These are phyloP conservation scores for Acanthis flammea DNA, from an alignment of 2,797 vertebrate genomes.

Conservation along the genomic window DNA sequence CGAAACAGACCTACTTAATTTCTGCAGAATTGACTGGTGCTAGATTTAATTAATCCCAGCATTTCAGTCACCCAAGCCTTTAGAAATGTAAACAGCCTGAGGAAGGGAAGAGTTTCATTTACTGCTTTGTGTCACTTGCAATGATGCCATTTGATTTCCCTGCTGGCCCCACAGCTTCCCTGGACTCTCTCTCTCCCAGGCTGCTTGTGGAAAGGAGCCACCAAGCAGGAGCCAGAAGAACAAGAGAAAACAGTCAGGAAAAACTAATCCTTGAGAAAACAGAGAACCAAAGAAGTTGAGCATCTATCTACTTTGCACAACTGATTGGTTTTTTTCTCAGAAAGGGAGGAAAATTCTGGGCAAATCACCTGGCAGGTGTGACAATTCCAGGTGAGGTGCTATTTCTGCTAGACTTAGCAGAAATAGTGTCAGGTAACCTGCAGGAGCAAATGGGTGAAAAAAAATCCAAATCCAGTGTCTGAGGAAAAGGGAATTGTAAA, in stretches of 20 bases:
- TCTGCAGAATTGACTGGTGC: neutral
- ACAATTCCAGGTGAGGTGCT: neutral
- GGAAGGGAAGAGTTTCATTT: conserved; percentile 35
- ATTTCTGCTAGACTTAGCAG: neutral
- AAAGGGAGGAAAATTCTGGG: neutral
- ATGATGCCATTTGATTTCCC: conserved; percentile 49
- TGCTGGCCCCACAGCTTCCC: neutral
- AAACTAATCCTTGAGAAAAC: neutral
- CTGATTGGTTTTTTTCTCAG: neutral
- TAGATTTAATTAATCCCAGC: conserved; percentile 37
- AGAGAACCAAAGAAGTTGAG: neutral
- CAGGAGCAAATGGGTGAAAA: neutral
- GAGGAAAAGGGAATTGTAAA: neutral
- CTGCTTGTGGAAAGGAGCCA: conserved; percentile 19
- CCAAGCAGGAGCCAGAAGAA: neutral
- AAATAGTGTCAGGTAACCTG: neutral
- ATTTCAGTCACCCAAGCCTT: conserved; percentile 15
- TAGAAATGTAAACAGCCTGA: neutral
- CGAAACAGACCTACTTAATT: neutral
- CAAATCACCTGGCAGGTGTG: neutral
- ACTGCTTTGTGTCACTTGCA: conserved; percentile 17
- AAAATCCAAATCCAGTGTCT: neutral
- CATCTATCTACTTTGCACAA: neutral
- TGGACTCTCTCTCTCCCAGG: neutral
- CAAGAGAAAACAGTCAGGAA: neutral